Evolutionary conservation across 2,888 invertebrate genomes (phyloP), one percentile per base, ranked within the genome.

Genomic region (Spicauda simplicius): DNA sequence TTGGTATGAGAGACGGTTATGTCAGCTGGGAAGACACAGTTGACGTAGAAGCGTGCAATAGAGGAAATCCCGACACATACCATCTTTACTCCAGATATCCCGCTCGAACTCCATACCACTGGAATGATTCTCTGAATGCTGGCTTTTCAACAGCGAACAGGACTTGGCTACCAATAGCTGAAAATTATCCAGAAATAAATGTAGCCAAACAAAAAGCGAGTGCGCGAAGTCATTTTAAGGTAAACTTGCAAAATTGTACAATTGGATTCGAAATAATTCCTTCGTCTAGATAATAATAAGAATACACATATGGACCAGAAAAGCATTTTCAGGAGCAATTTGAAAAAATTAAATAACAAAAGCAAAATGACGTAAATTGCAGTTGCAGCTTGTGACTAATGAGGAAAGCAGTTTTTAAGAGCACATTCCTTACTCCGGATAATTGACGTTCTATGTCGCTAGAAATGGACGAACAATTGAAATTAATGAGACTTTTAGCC

Each of bases 111-210:
- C 96, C 96, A 0, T 95, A 90, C 81, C 96, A 96, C 71, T 96
- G 96, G 96, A 88, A 95, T 75, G 80, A 86, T 63, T 80, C 88
- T 0, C 85, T 81, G 0, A 94, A 89, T 68, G 95, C 95, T 33
- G 96, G 95, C 0, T 97, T 97, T 79, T 94, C 96, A 0, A 91
- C 84, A 0, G 88, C 78, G 2, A 82, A 80, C 0, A 78, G 77
- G 0, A 94, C 96, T 0, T 97, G 97, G 96, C 80, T 97, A 8
- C 96, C 96, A 0, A 92, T 97, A 0, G 93, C 95, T 69, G 81
- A 92, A 0, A 95, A 96, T 77, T 96, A 94, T 77, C 75, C 73
- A 71, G 89, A 85, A 10, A 80, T 95, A 11, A 97, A 97, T 81
- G 66, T 90, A 95, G 41, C 90, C 84, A 53, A 88, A 0, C 94